phyloP scores from a whole-genome alignment of 2,888 invertebrate species.

The Sabatieria punctata region DNA sequence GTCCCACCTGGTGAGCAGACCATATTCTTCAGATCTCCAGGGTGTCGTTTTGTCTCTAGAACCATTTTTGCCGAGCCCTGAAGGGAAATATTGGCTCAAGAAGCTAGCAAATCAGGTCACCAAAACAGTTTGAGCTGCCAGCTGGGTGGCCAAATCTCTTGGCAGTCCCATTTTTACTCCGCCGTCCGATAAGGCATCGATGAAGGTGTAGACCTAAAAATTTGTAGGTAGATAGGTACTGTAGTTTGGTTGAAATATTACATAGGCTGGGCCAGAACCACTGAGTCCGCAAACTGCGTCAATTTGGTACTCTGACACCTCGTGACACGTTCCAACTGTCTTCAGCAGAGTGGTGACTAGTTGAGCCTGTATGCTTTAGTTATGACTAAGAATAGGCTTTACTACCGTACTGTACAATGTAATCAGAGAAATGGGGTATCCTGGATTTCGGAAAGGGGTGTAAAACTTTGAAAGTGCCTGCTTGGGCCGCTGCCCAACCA shows the following conservation, averaged over 20 bases:
- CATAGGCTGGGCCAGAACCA: conserved; percentile 82
- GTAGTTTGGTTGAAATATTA: conserved; percentile 38
- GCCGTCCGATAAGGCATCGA: conserved; percentile 82
- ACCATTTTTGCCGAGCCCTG: conserved; percentile 61
- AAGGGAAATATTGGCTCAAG: conserved; percentile 45
- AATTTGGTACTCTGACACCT: conserved; percentile 59
- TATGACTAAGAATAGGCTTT: background rate
- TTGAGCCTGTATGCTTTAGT: conserved; percentile 26
- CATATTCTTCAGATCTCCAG: conserved; percentile 39
- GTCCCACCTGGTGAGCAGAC: conserved; percentile 78
- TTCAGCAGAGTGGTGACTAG: conserved; percentile 49
- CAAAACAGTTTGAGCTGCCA: conserved; percentile 66
- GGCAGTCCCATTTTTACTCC: conserved; percentile 80
- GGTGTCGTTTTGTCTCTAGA: conserved; percentile 48
- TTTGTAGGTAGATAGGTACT: background rate
- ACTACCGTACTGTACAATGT: too few species aligned
- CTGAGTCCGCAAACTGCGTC: conserved; percentile 61
- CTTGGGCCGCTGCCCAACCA: too few species aligned
- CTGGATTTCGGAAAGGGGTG: too few species aligned
- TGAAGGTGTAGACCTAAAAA: conserved; percentile 42
- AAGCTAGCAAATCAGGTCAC: too few species aligned
- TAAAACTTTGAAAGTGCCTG: too few species aligned
- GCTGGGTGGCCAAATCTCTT: conserved; percentile 53
- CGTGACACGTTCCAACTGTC: conserved; percentile 63
- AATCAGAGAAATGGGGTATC: too few species aligned